Base-by-base conservation (phyloP, 2,113 vertebrate genomes). In the Larimichthys polyactis region DNA sequence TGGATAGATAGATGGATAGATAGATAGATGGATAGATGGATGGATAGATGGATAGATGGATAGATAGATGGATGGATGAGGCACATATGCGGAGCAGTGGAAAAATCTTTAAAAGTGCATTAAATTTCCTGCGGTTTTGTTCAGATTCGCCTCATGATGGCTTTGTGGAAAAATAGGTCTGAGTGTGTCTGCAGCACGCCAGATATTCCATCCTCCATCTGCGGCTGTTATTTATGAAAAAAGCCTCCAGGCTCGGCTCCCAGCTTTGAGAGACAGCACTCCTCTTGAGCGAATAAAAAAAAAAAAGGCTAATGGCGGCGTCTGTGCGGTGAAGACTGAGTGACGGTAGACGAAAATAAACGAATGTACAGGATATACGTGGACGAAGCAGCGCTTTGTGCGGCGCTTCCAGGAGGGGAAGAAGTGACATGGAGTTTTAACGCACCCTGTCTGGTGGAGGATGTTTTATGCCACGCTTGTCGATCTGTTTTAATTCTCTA, bases 191-290 rank as follows among this genome's bases (percentile, higher is more conserved):
- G 57, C 57, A 40, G 11, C 57, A 12, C 11, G 48, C 78, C 82
- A 89, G 60, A 86, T 85, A 75, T 82, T 87, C 89, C 81, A 78
- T 43, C 7, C 14, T 75, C 68, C 83, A 66, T 70, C 74, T 80
- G 79, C 51, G 75, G 59, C 71, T 79, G 63, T 71, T 76, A 73
- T 71, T 77, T 43, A 71, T 15, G 0, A 36, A 36, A 36, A 74
- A 68, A 73, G 44, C 46, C 70, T 60, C 40, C 48, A 49, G 65
- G 43, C 66, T 70, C 16, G 8, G 43, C 73, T 60, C 43, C 49
- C 78, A 73, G 48, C 54, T 80, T 59, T 73, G 64, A 76, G 66
- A 62, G 79, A 73, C 51, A 55, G 78, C 19, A 29, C 57, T 78
- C 55, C 64, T 57, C 43, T 36, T 7, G 48, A 49, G 55, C 67